A percentile compares a stretch with the other conserved stretches of the same genome.
Conservation (phyloP, 2,797 vertebrate genomes). For the Clarias laeviceps region DNA sequence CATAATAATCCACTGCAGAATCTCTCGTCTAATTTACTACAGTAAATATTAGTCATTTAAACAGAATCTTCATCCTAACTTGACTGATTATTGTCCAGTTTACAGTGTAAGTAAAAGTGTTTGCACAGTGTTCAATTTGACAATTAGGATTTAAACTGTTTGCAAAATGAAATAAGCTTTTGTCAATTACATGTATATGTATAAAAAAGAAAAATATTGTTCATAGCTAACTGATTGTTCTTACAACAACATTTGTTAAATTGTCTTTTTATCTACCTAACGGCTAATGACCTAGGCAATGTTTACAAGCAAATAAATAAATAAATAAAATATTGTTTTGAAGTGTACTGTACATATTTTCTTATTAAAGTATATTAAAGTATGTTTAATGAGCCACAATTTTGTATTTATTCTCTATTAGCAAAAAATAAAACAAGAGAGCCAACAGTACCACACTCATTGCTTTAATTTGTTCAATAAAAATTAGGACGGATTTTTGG, state of each 20-base stretch:
- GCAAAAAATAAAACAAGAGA: background rate
- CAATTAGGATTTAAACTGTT: constrained; percentile 2
- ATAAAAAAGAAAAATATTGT: background rate
- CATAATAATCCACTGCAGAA: background rate
- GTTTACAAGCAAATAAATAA: background rate
- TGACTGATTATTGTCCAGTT: background rate
- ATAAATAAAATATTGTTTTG: background rate
- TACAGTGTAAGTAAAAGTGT: background rate
- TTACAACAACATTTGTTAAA: background rate
- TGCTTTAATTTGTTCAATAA: background rate
- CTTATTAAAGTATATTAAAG: background rate
- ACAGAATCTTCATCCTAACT: background rate
- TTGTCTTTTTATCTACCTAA: background rate
- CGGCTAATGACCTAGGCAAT: background rate
- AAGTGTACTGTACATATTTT: background rate
- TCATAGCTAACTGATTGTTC: background rate
- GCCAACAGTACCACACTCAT: background rate
- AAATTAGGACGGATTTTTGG: background rate
- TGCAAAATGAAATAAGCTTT: background rate
- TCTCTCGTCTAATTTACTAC: background rate
- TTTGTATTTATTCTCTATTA: constrained; percentile 2
- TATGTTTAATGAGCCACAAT: background rate
- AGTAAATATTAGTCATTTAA: background rate
- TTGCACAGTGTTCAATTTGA: background rate
- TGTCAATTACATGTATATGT: background rate